Evolutionary conservation across 2,888 invertebrate genomes (phyloP), one percentile per base, ranked within the genome.

Genomic region (Aquatica leii): DNA sequence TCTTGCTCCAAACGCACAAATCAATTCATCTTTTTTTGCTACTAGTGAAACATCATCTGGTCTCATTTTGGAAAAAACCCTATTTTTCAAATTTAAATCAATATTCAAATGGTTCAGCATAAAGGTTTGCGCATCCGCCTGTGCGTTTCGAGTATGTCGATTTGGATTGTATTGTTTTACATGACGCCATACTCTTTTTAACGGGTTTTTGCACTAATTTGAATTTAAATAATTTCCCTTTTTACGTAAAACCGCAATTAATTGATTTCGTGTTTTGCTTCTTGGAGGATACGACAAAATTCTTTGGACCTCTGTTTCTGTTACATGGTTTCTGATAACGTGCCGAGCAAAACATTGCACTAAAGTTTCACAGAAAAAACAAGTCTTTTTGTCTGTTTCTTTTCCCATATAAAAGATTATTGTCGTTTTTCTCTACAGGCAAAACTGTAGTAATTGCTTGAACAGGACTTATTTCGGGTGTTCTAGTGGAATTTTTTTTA

Each of bases 1-100:
- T 31, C 66, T 17, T 8, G 61, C 63, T 24, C 59, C 68, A 53
- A 70, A 70, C 2, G 37, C 54, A 35, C 66, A 62, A 40, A 66
- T 66, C 0, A 66, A 21, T 1, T 11, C n/a, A 49, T 66, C 59
- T 34, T 56, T 51, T 59, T 62, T 63, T 8, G 50, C 66, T 20
- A 12, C 24, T 0, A 63, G 46, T 1, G 59, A 57, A 9, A 66
- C 43, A 50, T 46, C 9, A 31, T 66, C 63, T 1, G 63, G 20
- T 4, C 56, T 41, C 66, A 66, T 66, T 1, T 43, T 18, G 1
- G 59, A 51, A 55, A 68, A 68, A 17, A 68, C 59, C 18, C 21
- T 12, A 41, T 64, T 50, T 37, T 35, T 53, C 17, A 68, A 34
- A 15, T 60, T 40, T 24, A 48, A 24, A 51, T 64, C 59, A 2